Base-by-base conservation (phyloP, 2,888 invertebrate species). In the Drosophila subsilvestris region DNA sequence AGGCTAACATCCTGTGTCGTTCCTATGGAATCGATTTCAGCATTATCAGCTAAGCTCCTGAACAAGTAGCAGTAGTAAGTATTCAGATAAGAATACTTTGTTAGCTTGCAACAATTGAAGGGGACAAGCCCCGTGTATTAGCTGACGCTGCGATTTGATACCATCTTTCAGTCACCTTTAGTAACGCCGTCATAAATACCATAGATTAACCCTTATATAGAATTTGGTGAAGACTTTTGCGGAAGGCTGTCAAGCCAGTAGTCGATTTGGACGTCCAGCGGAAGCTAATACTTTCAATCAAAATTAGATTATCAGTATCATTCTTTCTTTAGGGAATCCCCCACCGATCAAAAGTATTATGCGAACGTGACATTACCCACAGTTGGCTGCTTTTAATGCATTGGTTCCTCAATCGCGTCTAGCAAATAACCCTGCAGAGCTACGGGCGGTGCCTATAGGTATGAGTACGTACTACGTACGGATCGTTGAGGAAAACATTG, bases 311-410 rank as follows among this genome's bases (percentile, higher is more conserved):
- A 12, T 32, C 12, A 32, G 29, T 10, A 10, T 3, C 3, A 29
- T 29, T 3, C 29, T 3, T 93, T 93, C 62, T 97, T 96, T 89
- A 93, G 94, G 18, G 94, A 94, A 0, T 94, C 94, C 78, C 93
- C 92, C 0, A 92, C 93, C 0, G 76, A 79, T 44, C 83, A 81
- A 29, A 25, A 51, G 0, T 77, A 76, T 50, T 91, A 79, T 62
- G 79, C 91, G 8, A 85, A 84, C 47, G 87, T 92, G 1, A 89
- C 89, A 0, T 87, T n/a, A n/a, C n/a, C n/a, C 85, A 0, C 20
- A 0, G 54, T 94, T 0, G 96, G 96, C 0, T 97, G 97, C 84
- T 96, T 95, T 94, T 96, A 96, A 10, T 94, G 94, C 62, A 96
- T 97, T 0, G 97, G 97, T 0, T 93, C 37, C 92, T 93, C 5